Conservation (phyloP, 2,113 vertebrate genomes). For the Amblyopsis rosae region DNA sequence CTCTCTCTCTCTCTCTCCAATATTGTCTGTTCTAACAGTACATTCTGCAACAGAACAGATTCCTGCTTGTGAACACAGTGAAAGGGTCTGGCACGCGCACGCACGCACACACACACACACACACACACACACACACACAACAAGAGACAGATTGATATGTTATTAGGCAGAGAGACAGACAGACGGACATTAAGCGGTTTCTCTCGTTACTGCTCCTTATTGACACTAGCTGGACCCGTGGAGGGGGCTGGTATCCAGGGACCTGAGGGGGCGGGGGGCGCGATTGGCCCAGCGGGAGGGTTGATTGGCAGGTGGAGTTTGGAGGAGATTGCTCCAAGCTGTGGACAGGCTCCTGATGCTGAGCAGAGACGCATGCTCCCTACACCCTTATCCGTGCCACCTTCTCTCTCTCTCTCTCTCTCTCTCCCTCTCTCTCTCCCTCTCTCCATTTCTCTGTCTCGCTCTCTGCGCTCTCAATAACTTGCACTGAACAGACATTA, state of each 20-base stretch:
- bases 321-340: conserved; percentile 68
- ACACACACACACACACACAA: conserved; percentile 14
- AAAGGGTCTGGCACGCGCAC: conserved; percentile 18
- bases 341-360: conserved; percentile 59
- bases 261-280: not conserved
- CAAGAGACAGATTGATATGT: no score
- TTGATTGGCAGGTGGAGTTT: conserved; percentile 55
- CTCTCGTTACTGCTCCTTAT: conserved; percentile 11
- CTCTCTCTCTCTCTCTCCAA: conserved; percentile 68
- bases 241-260: conserved; percentile 25
- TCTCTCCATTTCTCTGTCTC: conserved; percentile 52
- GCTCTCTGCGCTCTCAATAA: conserved; percentile 34
- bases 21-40: conserved; percentile 25
- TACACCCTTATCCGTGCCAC: conserved; percentile 27
- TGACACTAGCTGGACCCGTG: conserved; percentile 8
- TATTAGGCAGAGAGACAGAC: conserved; percentile 2
- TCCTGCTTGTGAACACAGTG: not conserved
- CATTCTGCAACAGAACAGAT: no score
- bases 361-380: conserved; percentile 37
- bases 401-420: conserved; percentile 42
- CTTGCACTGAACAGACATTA: not conserved
- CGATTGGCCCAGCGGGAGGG: conserved; percentile 30
- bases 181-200: conserved; percentile 21
- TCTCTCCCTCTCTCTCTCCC: conserved; percentile 39
- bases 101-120: conserved; percentile 51